A percentile compares a stretch with the other conserved stretches of the same genome.
These are phyloP conservation scores for Linurgus olivaceus DNA, from an alignment of 2,797 vertebrate species.

Conservation along the genomic window DNA sequence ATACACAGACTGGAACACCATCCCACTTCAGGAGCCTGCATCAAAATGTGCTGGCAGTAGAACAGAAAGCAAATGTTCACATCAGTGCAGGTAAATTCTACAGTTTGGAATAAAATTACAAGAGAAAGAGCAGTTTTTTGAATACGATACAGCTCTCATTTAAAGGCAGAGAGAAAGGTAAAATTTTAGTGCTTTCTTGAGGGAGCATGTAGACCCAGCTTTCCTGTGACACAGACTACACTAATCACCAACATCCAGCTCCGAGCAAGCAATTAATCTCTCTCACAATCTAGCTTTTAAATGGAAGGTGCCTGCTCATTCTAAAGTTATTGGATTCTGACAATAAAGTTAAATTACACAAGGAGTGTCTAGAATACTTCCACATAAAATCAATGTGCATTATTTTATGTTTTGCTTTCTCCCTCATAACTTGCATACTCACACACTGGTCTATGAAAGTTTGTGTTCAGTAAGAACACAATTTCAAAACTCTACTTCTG, in stretches of 20 bases:
- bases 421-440: neutral
- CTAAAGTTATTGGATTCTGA: neutral
- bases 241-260: neutral
- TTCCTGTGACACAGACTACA: neutral
- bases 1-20: slow-evolving; percentile 31
- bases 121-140: neutral
- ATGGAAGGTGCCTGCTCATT: neutral
- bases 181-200: neutral
- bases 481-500: slow-evolving; percentile 18
- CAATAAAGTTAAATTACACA: slow-evolving; percentile 40
- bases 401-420: slow-evolving; percentile 24
- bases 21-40: neutral
- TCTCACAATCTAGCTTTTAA: neutral
- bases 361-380: neutral
- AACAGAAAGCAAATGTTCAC: neutral
- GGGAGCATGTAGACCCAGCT: neutral
- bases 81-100: neutral
- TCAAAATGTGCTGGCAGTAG: slow-evolving; percentile 30
- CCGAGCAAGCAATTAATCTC: neutral
- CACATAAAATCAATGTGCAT: slow-evolving; percentile 39
- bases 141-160: neutral
- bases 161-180: neutral
- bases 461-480: neutral
- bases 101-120: neutral
- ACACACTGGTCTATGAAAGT: neutral